Conservation (phyloP, 92 coral and sea anemone genomes). For the Epizoanthus scotinus region DNA sequence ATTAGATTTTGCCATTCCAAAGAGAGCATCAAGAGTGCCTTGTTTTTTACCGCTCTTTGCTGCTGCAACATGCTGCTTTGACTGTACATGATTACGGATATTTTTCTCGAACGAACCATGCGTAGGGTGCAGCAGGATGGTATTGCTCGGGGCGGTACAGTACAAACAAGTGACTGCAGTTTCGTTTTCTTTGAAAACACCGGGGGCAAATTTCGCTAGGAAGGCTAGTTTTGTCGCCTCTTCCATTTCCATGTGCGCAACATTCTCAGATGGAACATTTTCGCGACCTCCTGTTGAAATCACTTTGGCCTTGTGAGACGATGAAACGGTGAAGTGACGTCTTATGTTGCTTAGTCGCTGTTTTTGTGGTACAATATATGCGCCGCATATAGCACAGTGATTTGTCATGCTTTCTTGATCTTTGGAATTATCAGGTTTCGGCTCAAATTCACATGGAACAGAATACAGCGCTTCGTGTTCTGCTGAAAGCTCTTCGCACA, state of each 20-base stretch:
- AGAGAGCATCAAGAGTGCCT: background rate
- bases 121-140: background rate
- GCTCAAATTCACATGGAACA: too few species aligned
- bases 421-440: too few species aligned
- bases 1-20: background rate
- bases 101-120: background rate
- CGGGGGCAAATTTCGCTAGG: background rate
- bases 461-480: too few species aligned
- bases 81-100: background rate
- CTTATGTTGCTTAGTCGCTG: background rate
- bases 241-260: background rate
- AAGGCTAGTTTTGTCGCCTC: background rate
- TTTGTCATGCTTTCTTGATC: too few species aligned
- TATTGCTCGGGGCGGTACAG: background rate
- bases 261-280: background rate
- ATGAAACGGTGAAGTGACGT: background rate
- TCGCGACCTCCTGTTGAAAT: background rate
- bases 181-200: background rate
- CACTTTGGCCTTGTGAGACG: background rate
- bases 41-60: background rate
- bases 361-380: background rate
- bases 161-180: background rate
- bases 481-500: too few species aligned
- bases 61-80: background rate
- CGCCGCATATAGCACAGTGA: too few species aligned